Evolutionary conservation across 2,888 invertebrate species (phyloP), one percentile per base, ranked within the genome.

Genomic region (Temnothorax ravouxi): DNA sequence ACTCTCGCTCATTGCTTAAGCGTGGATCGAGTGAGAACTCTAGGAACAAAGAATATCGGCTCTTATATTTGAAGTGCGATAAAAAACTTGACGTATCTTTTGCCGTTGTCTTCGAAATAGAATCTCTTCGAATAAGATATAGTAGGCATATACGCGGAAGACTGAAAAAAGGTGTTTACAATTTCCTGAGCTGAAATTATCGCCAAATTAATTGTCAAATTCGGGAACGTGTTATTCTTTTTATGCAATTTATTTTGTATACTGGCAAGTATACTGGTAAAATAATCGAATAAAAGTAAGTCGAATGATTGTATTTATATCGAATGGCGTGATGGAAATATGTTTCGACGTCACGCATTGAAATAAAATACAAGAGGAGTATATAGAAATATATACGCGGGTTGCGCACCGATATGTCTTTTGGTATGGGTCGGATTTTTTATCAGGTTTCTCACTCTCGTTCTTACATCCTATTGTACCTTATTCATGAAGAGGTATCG

Each of bases 1-100:
- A 79, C 72, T 71, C 54, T 79, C 72, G 72, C 64, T 66, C 25
- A 18, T 79, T 79, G 21, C 79, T 34, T 21, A 56, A 79, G 56
- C 44, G 44, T 8, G 54, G 54, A 25, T 79, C 56, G 74, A 71
- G 61, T 61, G 34, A 15, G 54, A 44, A 52, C 41, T 69, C 13
- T 2, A 18, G 5, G 25, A 77, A 71, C 54, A 79, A 79, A 79
- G 44, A 21, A 59, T 56, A 41, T 72, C 13, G 34, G 21, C 44
- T 41, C 13, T 79, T 8, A 59, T 8, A 59, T 25, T n/a, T 72
- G 4, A 52, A 3, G 5, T 47, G 29, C 29, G 9, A n/a, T 75
- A 3, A 18, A 50, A 50, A 50, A 50, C 9, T 18, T 11, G 15
- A 15, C 11, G 8, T 54, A 38, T 21, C n/a, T 9, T 71, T 34